These are phyloP conservation scores for Chionoecetes opilio DNA, from an alignment of 1,140 invertebrate genomes.

Conservation along the genomic window DNA sequence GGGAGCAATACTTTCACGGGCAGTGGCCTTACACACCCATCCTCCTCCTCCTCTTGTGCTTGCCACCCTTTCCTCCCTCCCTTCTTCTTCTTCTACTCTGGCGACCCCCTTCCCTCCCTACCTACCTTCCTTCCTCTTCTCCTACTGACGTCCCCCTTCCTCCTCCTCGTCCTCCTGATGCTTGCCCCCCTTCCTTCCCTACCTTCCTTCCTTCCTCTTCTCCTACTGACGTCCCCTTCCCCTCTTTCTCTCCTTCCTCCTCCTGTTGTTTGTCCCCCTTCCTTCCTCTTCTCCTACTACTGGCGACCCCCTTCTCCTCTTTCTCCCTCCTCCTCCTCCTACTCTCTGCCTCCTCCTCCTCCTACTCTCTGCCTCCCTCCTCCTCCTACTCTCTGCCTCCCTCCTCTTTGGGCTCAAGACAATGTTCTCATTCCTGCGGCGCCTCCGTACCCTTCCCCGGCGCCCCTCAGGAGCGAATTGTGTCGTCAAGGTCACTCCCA, in stretches of 20 bases:
- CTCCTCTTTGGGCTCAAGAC: too few species aligned
- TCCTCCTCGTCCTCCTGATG: background rate
- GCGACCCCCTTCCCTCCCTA: background rate
- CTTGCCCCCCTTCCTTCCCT: background rate
- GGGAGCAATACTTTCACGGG: slow-evolving; percentile 27
- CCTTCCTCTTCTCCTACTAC: background rate
- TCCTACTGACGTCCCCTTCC: too few species aligned
- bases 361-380: background rate
- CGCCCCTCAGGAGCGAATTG: too few species aligned
- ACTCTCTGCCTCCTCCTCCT: background rate
- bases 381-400: background rate
- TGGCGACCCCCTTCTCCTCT: background rate
- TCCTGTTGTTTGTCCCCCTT: background rate
- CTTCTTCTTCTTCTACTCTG: background rate
- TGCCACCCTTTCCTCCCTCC: too few species aligned
- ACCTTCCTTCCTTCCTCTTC: background rate
- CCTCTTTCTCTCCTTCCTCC: too few species aligned
- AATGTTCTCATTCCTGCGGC: too few species aligned
- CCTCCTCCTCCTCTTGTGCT: background rate
- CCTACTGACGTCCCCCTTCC: background rate
- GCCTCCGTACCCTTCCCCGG: too few species aligned
- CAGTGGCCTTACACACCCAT: background rate
- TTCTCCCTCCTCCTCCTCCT: background rate
- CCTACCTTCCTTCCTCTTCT: background rate
- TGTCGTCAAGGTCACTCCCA: too few species aligned